Evolutionary conservation across 2,888 invertebrate genomes (phyloP).

Genomic region (Liopterus haemorrhoidalis): DNA sequence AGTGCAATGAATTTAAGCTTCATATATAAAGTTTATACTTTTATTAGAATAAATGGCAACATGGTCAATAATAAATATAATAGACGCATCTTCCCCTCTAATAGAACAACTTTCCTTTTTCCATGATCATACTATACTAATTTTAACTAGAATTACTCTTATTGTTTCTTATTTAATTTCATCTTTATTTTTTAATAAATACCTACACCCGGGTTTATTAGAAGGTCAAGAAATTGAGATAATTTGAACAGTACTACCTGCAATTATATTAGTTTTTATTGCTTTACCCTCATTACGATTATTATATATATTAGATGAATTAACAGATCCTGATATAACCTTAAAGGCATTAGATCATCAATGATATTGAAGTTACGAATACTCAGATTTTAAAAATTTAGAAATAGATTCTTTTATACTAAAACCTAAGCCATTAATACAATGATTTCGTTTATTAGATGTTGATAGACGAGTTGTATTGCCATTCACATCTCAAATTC

Average conservation of each 20-base stretch:
- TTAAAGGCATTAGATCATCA: constrained; percentile 46
- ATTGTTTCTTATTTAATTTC: constrained; percentile 55
- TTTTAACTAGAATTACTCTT: constrained; percentile 57
- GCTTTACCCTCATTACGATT: constrained; percentile 56
- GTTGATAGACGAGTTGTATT: constrained; percentile 58
- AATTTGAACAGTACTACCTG: constrained; percentile 59
- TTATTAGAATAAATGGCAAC: constrained; percentile 59
- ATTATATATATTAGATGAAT: constrained; percentile 58
- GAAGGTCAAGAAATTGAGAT: constrained; percentile 58
- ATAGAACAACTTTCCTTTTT: constrained; percentile 64
- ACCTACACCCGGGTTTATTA: constrained; percentile 52
- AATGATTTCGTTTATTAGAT: constrained; percentile 56
- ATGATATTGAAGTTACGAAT: constrained; percentile 64
- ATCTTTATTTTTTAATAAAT: constrained; percentile 53
- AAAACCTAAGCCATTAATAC: constrained; percentile 43
- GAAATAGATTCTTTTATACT: constrained; percentile 61
- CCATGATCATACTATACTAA: constrained; percentile 57
- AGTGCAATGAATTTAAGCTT: constrained; percentile 62
- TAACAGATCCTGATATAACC: constrained; percentile 53
- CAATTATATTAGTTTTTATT: constrained; percentile 58
- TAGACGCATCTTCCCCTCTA: constrained; percentile 57
- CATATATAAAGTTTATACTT: constrained; percentile 58
- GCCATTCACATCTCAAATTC: constrained; percentile 58
- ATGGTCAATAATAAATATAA: constrained; percentile 52
- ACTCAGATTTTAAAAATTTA: constrained; percentile 54